Evolutionary conservation across 2,113 vertebrate species (phyloP).

Genomic region (Rhizomys pruinosus): DNA sequence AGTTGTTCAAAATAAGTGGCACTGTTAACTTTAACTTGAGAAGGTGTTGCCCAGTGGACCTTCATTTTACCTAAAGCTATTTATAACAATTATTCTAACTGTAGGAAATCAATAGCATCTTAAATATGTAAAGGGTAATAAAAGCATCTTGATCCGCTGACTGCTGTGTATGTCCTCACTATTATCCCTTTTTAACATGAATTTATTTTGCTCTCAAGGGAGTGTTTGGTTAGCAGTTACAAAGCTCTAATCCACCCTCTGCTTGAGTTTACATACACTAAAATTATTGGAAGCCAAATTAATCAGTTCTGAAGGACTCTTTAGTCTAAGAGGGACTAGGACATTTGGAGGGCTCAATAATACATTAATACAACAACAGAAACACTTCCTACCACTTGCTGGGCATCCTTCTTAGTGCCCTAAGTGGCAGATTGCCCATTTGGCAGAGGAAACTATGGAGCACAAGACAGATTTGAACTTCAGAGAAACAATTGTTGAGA

Average conservation of each 20-base stretch:
- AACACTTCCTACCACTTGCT: neutral
- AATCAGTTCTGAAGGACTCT: constrained; percentile 50
- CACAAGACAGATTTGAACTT: neutral
- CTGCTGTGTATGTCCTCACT: constrained; percentile 34
- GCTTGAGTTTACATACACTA: constrained; percentile 2
- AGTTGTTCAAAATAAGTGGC: too few relatives aligned
- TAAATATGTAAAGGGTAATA: neutral
- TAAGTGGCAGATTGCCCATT: neutral
- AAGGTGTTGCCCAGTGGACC: neutral
- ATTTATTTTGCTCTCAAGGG: constrained; percentile 33
- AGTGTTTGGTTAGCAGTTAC: constrained; percentile 26
- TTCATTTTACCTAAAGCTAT: constrained; percentile 9
- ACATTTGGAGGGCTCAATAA: neutral
- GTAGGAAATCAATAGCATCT: constrained; percentile 25
- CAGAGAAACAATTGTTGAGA: neutral
- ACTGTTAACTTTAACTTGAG: neutral
- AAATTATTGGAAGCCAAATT: constrained; percentile 55
- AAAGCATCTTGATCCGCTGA: neutral
- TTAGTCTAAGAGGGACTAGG: neutral
- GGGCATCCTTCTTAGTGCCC: neutral
- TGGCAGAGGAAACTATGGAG: neutral
- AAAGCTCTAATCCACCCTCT: constrained; percentile 18
- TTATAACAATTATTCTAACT: constrained; percentile 42
- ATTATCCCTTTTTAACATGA: constrained; percentile 12
- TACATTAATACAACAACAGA: neutral